These are phyloP conservation scores for Nyctereutes procyonoides DNA, from an alignment of 2,113 vertebrate species.

Conservation along the genomic window DNA sequence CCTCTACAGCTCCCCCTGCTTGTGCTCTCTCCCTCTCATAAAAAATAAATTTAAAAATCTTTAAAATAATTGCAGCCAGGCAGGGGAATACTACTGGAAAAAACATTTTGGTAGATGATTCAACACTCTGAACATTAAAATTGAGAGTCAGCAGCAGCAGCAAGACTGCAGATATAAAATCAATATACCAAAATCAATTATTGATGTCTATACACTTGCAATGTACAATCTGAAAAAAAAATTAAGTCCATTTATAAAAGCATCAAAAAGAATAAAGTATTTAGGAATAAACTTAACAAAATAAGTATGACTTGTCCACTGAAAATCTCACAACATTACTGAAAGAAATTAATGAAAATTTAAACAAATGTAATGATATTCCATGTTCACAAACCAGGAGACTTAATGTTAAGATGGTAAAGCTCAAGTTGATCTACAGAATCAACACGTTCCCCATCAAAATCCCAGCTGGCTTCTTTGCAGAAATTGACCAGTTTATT, in stretches of 20 bases:
- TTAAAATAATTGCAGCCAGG: background rate
- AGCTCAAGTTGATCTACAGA: background rate
- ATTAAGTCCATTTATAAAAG: background rate
- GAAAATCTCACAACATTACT: background rate
- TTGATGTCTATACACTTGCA: background rate
- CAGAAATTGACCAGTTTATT: background rate
- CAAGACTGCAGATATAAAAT: constrained; percentile 1
- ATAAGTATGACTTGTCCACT: background rate
- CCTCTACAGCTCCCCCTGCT: too few relatives aligned
- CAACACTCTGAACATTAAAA: background rate
- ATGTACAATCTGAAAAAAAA: background rate
- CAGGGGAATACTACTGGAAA: background rate
- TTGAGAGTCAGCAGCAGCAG: background rate
- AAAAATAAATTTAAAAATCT: too few relatives aligned
- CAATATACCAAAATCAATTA: background rate
- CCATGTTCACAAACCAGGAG: background rate
- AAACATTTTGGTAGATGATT: background rate
- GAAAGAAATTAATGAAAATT: background rate
- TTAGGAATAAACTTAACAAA: constrained; percentile 21
- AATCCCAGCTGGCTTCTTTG: background rate
- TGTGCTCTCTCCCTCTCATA: too few relatives aligned
- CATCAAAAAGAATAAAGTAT: constrained; percentile 4
- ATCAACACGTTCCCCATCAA: background rate
- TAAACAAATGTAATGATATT: background rate
- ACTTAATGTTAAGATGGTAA: background rate